Evolutionary conservation across 2,888 invertebrate genomes (phyloP).

Genomic region (Schizotus pectinicornis): DNA sequence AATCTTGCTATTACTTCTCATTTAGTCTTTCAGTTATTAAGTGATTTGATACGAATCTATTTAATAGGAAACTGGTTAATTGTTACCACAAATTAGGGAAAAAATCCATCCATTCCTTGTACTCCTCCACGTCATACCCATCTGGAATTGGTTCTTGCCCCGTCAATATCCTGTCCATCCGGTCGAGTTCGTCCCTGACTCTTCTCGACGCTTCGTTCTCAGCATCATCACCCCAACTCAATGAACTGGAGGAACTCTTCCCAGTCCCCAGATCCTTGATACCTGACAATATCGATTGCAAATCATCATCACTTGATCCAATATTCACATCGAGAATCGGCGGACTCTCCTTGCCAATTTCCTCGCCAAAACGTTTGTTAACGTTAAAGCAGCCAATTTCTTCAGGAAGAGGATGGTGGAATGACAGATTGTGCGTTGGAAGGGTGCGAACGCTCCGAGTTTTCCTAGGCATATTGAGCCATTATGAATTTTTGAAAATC

Average conservation of each 20-base stretch:
- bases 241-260: slow-evolving; percentile 53
- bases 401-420: slow-evolving; percentile 7
- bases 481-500: background rate
- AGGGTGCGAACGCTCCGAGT: slow-evolving; percentile 20
- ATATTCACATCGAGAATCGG: background rate
- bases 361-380: slow-evolving; percentile 21
- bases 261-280: slow-evolving; percentile 5
- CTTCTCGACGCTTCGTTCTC: slow-evolving; percentile 62
- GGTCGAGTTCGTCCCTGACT: slow-evolving; percentile 63
- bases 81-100: slow-evolving; percentile 66
- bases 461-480: background rate
- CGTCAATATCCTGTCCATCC: slow-evolving; percentile 64
- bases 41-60: background rate
- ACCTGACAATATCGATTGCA: slow-evolving; percentile 10
- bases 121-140: slow-evolving; percentile 64
- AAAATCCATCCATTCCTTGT: slow-evolving; percentile 64
- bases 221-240: slow-evolving; percentile 62
- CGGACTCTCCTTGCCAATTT: background rate
- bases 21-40: too few species aligned
- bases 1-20: too few species aligned
- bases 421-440: slow-evolving; percentile 5
- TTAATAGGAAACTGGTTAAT: background rate
- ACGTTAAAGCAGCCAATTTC: background rate
- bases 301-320: slow-evolving; percentile 6
- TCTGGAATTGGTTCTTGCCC: slow-evolving; percentile 61